phyloP scores from a whole-genome alignment of 2,888 invertebrate genomes.

The Cenopis cana region DNA sequence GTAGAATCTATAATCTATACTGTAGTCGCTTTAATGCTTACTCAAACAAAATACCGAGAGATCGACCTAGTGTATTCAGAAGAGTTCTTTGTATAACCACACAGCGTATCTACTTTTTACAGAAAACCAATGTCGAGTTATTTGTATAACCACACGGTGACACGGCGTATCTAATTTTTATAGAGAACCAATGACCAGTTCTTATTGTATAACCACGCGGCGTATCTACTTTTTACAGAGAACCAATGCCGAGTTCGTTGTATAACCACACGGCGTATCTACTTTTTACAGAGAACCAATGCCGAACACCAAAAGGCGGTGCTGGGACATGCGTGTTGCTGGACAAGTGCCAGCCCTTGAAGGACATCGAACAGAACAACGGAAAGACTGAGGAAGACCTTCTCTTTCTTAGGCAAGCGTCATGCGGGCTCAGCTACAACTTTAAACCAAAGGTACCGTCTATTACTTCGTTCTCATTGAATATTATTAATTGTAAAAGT shows the following conservation, averaged over 20 bases:
- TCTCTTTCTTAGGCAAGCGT: constrained; percentile 51
- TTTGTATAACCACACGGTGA: too few relatives aligned
- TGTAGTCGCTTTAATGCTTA: too few relatives aligned
- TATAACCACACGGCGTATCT: not conserved
- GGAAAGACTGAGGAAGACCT: constrained; percentile 48
- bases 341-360: constrained; percentile 52
- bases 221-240: too few relatives aligned
- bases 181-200: too few relatives aligned
- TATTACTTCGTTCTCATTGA: not conserved
- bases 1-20: too few relatives aligned
- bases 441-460: constrained; percentile 47
- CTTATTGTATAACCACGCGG: not conserved
- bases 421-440: constrained; percentile 48
- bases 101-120: constrained; percentile 3
- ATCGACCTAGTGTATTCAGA: too few relatives aligned
- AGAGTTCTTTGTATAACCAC: not conserved
- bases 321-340: constrained; percentile 54
- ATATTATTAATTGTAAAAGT: not conserved
- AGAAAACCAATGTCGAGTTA: constrained; percentile 55
- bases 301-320: constrained; percentile 55
- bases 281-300: constrained; percentile 50
- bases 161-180: too few relatives aligned
- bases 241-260: not conserved
- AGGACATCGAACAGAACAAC: constrained; percentile 48
- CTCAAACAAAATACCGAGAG: too few relatives aligned